Evolutionary conservation across 2,888 invertebrate genomes (phyloP).

Genomic region (Eurytoma californica): DNA sequence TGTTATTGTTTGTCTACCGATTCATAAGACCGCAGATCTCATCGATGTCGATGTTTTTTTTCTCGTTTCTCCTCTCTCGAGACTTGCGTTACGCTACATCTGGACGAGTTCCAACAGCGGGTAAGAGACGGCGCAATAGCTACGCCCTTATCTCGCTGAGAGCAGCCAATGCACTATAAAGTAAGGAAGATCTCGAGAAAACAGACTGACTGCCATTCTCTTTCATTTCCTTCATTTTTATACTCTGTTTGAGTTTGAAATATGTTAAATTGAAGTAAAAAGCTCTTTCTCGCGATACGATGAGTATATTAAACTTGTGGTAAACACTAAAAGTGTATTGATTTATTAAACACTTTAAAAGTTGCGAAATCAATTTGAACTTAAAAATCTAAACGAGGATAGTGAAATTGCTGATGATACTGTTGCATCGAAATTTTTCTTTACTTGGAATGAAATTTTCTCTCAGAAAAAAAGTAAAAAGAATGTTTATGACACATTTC

Average conservation of each 20-base stretch:
- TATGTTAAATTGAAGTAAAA: no score
- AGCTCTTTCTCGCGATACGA: no score
- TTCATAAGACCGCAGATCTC: slow-evolving; percentile 5
- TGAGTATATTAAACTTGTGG: no score
- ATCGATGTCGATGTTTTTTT: background rate
- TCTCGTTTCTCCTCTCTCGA: background rate
- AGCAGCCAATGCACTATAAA: slow-evolving; percentile 23
- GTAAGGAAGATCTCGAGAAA: slow-evolving; percentile 9
- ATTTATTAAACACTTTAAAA: no score
- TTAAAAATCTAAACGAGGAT: no score
- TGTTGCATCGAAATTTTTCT: no score
- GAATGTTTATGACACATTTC: no score
- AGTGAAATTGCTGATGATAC: no score
- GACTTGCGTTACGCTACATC: slow-evolving; percentile 11
- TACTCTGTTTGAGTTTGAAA: background rate
- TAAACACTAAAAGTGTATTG: no score
- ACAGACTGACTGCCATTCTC: background rate
- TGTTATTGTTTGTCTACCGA: slow-evolving; percentile 29
- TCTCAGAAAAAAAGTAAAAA: no score
- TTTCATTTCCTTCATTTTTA: background rate
- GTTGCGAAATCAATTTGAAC: no score
- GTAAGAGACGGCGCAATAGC: slow-evolving; percentile 20
- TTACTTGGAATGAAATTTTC: no score
- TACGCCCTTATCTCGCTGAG: slow-evolving; percentile 14
- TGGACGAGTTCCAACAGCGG: slow-evolving; percentile 23